Base-by-base conservation (phyloP, 2,797 vertebrate genomes). In the Oophaga sylvatica region DNA sequence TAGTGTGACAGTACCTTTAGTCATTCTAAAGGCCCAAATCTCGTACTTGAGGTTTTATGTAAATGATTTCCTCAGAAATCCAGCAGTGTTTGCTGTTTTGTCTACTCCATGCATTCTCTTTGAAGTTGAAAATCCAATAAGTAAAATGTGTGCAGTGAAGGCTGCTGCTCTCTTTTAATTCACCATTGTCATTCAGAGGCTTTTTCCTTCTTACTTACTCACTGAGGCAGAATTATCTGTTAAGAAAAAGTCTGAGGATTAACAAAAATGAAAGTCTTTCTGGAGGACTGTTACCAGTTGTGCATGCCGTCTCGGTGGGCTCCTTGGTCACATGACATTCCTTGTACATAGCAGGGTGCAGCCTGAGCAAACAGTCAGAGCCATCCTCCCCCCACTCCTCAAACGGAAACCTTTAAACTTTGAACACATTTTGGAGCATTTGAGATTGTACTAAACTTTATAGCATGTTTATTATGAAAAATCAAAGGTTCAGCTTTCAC, bases 121-220 rank as follows among this genome's bases (percentile, higher is more conserved):
- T 85, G 83, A 89, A 89, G 83, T 85, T 35, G 83, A 77, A 89
- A 89, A 85, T 82, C 83, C 87, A 85, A 85, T 86, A 89, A 89
- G 67, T 83, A 81, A 68, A 81, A 81, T 75, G 59, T 89, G 87
- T 86, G 83, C 70, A 85, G 41, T 73, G 83, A 85, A 84, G 82
- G 77, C 83, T 63, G 87, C 41, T 84, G 76, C 77, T 81, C 81
- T 71, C 87, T 88, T 83, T 85, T 88, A 62, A 88, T 84, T 85
- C 76, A 70, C 35, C 59, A 84, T 85, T 88, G 87, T 88, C 59
- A 73, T 62, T 80, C 77, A 20, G 77, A 88, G 17, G 59, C 62
- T 63, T 79, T 87, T 87, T 67, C 48, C 81, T 71, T 63, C 76
- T 80, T 57, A 70, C 48, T 60, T 76, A 83, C 63, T 84, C 81